Evolutionary conservation across 2,113 vertebrate genomes (phyloP), one percentile per base, ranked within the genome.

Genomic region (Accipiter cooperii): DNA sequence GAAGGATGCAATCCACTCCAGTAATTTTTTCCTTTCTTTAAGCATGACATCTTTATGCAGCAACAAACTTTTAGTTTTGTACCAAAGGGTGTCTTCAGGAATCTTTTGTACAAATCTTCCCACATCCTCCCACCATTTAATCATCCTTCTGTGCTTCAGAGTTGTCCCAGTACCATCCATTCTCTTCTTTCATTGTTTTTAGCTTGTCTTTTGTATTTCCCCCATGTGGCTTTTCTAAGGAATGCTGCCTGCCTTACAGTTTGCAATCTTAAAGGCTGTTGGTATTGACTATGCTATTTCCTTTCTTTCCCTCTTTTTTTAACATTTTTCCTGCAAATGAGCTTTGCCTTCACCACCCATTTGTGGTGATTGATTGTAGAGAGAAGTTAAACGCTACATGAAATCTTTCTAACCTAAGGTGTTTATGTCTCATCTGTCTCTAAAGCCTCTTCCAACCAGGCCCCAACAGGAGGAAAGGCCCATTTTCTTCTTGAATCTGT

Each of bases 41-140:
- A 73, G 60, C 5, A 9, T 80, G 92, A 74, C 75, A 80, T 91
- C 77, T 95, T 87, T 87, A 91, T 6, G 4, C 57, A 76, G 65
- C 57, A 91, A 49, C 57, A 95, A 87, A 82, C 65, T 84, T 92
- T 38, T 54, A 95, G 40, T 91, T 36, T 87, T 7, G 14, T 81
- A 89, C 86, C 57, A 87, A 95, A 95, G 61, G 52, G 89, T 84
- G 47, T 73, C 70, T 91, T 96, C 84, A 87, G 74, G 81, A 87
- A 54, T 74, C 76, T 89, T 91, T 70, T 84, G 70, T 82, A 87
- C 63, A 81, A 89, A 83, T 92, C 81, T 87, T 91, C 55, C 74
- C 31, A n/a, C 33, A 54, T 87, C 81, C 36, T 96, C 52, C 70
- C 46, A 91, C 40, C 44, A 38, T 83, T 91, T 94, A 93, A 73